Percentiles rank a stretch among this genome's conserved stretches.
Evolutionary conservation across 2,888 invertebrate species (phyloP).

Genomic region (Oscheius sp.): DNA sequence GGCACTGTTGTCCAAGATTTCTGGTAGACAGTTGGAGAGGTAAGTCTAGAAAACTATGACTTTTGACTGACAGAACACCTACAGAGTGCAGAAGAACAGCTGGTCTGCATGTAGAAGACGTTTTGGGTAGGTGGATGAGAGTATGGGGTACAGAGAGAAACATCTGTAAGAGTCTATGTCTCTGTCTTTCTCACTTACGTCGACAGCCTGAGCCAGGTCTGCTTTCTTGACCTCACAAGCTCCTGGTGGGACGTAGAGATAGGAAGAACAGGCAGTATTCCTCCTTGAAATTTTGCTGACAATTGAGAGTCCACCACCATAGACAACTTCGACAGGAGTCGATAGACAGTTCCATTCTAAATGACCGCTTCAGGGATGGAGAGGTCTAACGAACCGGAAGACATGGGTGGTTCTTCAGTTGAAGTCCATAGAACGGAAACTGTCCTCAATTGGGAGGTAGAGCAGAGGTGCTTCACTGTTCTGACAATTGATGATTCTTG

Average conservation of each 20-base stretch:
- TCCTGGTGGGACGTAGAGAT: not conserved
- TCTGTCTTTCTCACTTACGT: not conserved
- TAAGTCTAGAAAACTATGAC: constrained; percentile 5
- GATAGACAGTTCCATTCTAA: not conserved
- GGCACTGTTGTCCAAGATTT: not conserved
- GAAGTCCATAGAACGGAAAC: constrained; percentile 5
- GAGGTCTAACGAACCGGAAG: not conserved
- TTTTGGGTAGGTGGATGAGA: constrained; percentile 12
- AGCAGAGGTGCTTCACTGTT: constrained; percentile 5
- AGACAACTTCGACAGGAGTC: not conserved
- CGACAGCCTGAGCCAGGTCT: not conserved
- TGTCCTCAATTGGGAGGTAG: not conserved
- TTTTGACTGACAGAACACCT: not conserved
- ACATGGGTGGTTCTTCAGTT: not conserved
- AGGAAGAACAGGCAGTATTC: not conserved
- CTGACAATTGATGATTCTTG: not conserved
- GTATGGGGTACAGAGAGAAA: constrained; percentile 15
- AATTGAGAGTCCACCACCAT: not conserved
- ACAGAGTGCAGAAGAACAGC: constrained; percentile 16
- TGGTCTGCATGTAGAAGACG: not conserved
- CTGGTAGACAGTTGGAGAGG: constrained; percentile 13
- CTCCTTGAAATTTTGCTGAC: not conserved
- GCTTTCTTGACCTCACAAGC: not conserved
- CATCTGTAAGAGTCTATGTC: not conserved
- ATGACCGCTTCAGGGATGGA: not conserved